phyloP scores from a whole-genome alignment of 2,888 invertebrate species.

The Lampropteryx suffumata region DNA sequence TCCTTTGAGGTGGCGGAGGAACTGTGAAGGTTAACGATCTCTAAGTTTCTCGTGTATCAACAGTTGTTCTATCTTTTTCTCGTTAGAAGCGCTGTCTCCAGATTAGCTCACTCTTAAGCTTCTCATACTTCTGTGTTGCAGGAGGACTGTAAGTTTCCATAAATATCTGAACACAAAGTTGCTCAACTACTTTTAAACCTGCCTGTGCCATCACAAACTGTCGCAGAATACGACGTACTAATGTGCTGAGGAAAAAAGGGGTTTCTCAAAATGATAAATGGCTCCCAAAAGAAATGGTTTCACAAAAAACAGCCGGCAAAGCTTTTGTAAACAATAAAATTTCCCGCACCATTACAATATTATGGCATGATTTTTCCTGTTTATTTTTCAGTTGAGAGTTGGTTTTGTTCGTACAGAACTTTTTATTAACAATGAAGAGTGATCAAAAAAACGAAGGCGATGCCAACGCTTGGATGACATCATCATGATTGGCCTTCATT shows the following conservation, averaged over 20 bases:
- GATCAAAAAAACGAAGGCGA: no score
- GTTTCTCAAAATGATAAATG: constrained; percentile 51
- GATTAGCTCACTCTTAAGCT: no score
- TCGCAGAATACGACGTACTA: constrained; percentile 44
- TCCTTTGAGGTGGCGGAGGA: no score
- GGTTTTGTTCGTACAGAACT: background rate
- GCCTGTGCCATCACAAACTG: constrained; percentile 40
- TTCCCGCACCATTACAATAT: constrained; percentile 40
- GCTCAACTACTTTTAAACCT: constrained; percentile 6
- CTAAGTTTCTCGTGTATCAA: no score
- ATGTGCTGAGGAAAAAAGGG: constrained; percentile 49
- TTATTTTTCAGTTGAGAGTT: constrained; percentile 12
- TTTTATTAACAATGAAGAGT: background rate
- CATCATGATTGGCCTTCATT: no score
- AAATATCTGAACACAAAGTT: background rate
- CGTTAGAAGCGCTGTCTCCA: no score
- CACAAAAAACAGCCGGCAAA: constrained; percentile 40
- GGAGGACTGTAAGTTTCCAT: no score
- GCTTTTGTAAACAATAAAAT: constrained; percentile 42
- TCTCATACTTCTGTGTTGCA: no score
- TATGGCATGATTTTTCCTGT: constrained; percentile 32
- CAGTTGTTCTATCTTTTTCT: no score
- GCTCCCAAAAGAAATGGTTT: constrained; percentile 38
- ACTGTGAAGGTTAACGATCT: no score
- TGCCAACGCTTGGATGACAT: no score